These are phyloP conservation scores for Acronicta leporina DNA, from an alignment of 2,888 invertebrate species.

Conservation along the genomic window DNA sequence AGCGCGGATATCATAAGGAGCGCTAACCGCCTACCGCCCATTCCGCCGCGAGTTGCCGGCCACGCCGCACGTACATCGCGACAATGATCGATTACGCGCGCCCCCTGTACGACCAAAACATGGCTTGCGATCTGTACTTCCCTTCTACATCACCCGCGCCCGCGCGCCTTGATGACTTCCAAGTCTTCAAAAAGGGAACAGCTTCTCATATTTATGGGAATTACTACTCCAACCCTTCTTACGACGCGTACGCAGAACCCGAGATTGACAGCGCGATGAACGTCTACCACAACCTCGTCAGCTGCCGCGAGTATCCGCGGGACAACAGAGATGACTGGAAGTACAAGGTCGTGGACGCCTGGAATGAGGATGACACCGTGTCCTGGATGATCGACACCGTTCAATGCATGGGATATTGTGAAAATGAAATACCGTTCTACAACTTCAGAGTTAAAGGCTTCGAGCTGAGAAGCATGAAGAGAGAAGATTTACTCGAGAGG, in stretches of 20 bases:
- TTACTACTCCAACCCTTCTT: constrained; percentile 76
- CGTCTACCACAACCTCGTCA: constrained; percentile 82
- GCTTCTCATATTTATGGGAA: constrained; percentile 78
- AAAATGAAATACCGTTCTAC: constrained; percentile 80
- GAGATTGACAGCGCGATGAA: constrained; percentile 76
- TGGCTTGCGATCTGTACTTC: constrained; percentile 79
- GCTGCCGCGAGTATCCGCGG: constrained; percentile 71
- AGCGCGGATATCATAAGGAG: constrained; percentile 70
- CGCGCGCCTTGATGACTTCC: constrained; percentile 84
- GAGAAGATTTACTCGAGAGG: constrained; percentile 77
- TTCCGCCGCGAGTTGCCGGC: constrained; percentile 73
- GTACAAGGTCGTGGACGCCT: constrained; percentile 85
- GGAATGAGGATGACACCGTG: constrained; percentile 89
- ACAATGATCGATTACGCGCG: constrained; percentile 85
- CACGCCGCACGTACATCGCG: constrained; percentile 70
- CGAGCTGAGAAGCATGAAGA: constrained; percentile 75
- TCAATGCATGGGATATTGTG: constrained; percentile 74
- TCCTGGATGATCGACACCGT: constrained; percentile 86
- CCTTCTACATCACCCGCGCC: constrained; percentile 76
- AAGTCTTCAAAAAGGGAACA: constrained; percentile 83
- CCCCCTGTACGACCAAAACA: constrained; percentile 79
- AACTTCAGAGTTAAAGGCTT: constrained; percentile 80
- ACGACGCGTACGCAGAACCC: constrained; percentile 78
- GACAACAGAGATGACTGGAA: constrained; percentile 85
- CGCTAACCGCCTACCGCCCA: constrained; percentile 64